Conservation (phyloP, 1,140 invertebrate species). For the Nephotettix cincticeps region DNA sequence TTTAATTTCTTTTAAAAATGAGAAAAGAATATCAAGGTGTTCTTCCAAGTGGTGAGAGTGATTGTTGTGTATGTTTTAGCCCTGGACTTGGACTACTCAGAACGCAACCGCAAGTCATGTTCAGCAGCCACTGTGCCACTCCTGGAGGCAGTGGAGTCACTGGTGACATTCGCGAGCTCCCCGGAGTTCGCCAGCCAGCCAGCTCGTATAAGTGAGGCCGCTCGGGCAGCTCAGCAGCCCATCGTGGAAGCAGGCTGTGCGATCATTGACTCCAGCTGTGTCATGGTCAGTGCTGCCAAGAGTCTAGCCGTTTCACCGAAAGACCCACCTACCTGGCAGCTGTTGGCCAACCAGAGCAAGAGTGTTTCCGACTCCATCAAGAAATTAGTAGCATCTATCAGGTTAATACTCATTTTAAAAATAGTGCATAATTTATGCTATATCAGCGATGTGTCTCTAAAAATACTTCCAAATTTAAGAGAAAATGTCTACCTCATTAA, state of each 20-base stretch:
- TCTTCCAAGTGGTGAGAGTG: no score
- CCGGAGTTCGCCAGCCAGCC: slow-evolving; percentile 92
- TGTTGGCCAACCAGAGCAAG: slow-evolving; percentile 90
- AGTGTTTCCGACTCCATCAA: slow-evolving; percentile 96
- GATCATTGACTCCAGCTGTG: slow-evolving; percentile 65
- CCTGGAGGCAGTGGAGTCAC: slow-evolving; percentile 85
- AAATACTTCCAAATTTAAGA: no score
- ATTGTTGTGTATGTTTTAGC: slow-evolving; percentile 50
- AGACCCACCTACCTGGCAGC: slow-evolving; percentile 92
- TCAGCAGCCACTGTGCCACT: slow-evolving; percentile 81
- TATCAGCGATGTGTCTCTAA: no score
- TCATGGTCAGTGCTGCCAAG: slow-evolving; percentile 90
- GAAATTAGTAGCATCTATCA: slow-evolving; percentile 84
- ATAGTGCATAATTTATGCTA: no score
- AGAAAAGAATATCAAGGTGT: no score
- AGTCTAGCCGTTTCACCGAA: slow-evolving; percentile 84
- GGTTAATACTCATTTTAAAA: slow-evolving; percentile 57
- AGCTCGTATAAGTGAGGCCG: slow-evolving; percentile 83
- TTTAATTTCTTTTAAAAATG: no score
- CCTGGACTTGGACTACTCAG: slow-evolving; percentile 79
- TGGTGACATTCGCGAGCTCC: slow-evolving; percentile 91
- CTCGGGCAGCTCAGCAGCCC: slow-evolving; percentile 78
- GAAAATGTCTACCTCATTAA: no score
- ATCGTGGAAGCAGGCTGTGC: slow-evolving; percentile 80
- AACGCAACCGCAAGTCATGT: slow-evolving; percentile 72